Evolutionary conservation across 30 jellyfish, hydroid and myxozoan species (phyloP), one percentile per base, ranked within the genome.

Genomic region (Aurelia sp.): DNA sequence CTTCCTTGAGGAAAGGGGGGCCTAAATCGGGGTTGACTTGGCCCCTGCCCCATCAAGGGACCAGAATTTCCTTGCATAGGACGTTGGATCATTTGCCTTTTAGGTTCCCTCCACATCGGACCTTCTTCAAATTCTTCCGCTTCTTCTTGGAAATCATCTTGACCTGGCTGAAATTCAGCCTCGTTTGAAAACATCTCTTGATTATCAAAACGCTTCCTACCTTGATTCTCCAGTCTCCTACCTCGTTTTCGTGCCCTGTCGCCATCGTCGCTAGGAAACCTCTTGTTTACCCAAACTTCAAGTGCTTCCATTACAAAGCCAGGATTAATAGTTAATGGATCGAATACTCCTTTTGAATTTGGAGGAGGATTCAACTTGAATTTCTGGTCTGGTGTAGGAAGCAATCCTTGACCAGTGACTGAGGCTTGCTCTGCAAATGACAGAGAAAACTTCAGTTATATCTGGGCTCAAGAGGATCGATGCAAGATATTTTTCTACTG

Each of bases 321-420:
- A 31, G 93, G 87, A 18, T 37, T 64, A 12, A 84, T 70, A 4
- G 53, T 67, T n/a, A 71, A 11, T 7, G 87, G 83, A 50, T 84
- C 84, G 16, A 70, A 60, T 17, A 69, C 31, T 21, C 83, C 93
- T 33, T 73, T 84, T 48, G 76, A 27, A 3, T 60, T 68, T 50
- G 78, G 75, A 6, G 65, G 67, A 8, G 90, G 90, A 44, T 7
- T 37, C 4, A 84, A 11, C 76, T 6, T 40, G 21, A 35, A 15
- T 20, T 63, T 44, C 13, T 72, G 63, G 62, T 76, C 84, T 4
- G 93, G 93, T 13, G 93, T 84, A n/a, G 93, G 93, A 50, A 84
- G 68, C 3, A 84, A 44, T 4, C 93, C 93, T 10, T 55, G 68
- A 23, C 78, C 82, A 55, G 31, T 6, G 4, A 40, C 23, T n/a